Evolutionary conservation across 2,113 vertebrate genomes (phyloP).

Genomic region (Crotalus viridis): DNA sequence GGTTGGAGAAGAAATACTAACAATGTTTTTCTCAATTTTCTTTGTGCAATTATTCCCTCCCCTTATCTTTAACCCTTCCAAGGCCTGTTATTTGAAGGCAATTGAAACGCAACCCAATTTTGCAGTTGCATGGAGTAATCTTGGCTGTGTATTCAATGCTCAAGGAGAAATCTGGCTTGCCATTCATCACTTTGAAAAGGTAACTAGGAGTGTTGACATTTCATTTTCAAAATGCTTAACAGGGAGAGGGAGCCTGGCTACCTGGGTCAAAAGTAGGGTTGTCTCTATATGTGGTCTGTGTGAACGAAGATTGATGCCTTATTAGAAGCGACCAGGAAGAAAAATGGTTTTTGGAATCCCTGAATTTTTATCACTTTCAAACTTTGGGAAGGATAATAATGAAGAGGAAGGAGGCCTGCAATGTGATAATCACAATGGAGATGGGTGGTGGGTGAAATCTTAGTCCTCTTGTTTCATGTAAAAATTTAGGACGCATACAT

Average conservation of each 20-base stretch:
- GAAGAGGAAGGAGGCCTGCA: not conserved
- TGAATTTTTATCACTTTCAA: not conserved
- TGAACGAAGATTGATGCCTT: not conserved
- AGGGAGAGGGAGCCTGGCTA: not conserved
- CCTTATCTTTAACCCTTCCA: slow-evolving; percentile 81
- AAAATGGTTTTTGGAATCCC: not conserved
- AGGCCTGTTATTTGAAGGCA: slow-evolving; percentile 99
- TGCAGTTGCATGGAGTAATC: slow-evolving; percentile 99
- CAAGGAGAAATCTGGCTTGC: slow-evolving; percentile 99
- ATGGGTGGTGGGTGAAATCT: too few species aligned
- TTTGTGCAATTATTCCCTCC: slow-evolving; percentile 74
- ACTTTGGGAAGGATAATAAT: not conserved
- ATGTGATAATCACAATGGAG: not conserved
- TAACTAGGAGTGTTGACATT: slow-evolving; percentile 41
- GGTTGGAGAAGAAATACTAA: slow-evolving; percentile 88
- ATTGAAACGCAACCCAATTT: slow-evolving; percentile 99
- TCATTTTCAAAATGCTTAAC: not conserved
- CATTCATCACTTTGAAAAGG: slow-evolving; percentile 99
- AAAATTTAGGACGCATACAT: not conserved
- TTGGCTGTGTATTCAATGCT: slow-evolving; percentile 99
- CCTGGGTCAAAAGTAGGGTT: not conserved
- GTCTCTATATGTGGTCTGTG: too few species aligned
- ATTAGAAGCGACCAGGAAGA: not conserved
- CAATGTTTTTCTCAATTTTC: slow-evolving; percentile 84
- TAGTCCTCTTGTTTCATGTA: not conserved